Evolutionary conservation across 2,797 vertebrate genomes (phyloP).

Genomic region (Spinibarbus caldwelli): DNA sequence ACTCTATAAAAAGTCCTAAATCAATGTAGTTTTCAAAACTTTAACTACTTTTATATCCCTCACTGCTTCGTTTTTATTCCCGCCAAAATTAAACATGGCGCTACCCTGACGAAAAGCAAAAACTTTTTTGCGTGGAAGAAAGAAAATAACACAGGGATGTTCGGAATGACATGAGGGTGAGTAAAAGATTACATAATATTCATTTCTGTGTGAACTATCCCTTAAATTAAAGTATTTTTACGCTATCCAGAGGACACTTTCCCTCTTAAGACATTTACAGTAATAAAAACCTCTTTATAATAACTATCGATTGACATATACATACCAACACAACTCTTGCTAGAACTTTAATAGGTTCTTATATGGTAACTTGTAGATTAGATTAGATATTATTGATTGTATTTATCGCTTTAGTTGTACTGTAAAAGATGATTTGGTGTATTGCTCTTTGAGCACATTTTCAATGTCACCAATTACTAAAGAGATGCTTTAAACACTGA

Average conservation of each 20-base stretch:
- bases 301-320: conserved; percentile 24
- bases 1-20: background rate
- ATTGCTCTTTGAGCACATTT: conserved; percentile 35
- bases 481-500: conserved; percentile 15
- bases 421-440: conserved; percentile 21
- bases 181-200: background rate
- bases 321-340: conserved; percentile 27
- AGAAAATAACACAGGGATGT: background rate
- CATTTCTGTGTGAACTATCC: background rate
- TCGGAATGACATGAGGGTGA: background rate
- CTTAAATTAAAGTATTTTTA: conserved; percentile 4
- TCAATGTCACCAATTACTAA: conserved; percentile 1
- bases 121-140: background rate
- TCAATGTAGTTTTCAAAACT: background rate
- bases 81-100: background rate
- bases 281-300: conserved; percentile 42
- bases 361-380: conserved; percentile 24
- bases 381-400: conserved; percentile 32
- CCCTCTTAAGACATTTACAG: conserved; percentile 32
- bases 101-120: background rate
- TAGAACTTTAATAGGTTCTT: background rate
- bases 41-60: background rate
- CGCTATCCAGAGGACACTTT: background rate
- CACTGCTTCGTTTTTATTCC: no score
- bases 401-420: conserved; percentile 41